Evolutionary conservation across 2,113 vertebrate species (phyloP).

Genomic region (Rattus rattus): DNA sequence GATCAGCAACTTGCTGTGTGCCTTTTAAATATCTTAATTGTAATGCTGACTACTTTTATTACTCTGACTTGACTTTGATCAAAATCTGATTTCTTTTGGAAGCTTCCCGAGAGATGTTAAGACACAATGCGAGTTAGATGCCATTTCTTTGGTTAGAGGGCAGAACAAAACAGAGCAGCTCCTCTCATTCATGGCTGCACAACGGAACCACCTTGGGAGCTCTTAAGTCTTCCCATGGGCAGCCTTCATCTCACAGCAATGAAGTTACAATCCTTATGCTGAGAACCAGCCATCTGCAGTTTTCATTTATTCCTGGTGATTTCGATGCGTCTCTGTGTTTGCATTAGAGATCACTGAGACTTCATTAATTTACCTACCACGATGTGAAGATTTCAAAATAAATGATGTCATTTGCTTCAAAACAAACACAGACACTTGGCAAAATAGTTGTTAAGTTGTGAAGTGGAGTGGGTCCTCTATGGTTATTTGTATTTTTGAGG

Average conservation of each 20-base stretch:
- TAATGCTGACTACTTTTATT: background rate
- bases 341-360: background rate
- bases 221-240: background rate
- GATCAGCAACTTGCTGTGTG: background rate
- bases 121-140: background rate
- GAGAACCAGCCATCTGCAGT: background rate
- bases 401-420: background rate
- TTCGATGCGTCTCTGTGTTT: background rate
- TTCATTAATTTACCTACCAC: background rate
- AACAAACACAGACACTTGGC: background rate
- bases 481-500: background rate
- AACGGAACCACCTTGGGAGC: background rate
- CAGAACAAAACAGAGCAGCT: background rate
- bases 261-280: background rate
- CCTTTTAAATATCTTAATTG: slow-evolving; percentile 31
- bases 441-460: background rate
- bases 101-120: slow-evolving; percentile 5
- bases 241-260: background rate
- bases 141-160: background rate
- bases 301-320: slow-evolving; percentile 17
- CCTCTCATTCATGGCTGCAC: background rate
- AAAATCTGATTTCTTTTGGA: slow-evolving; percentile 27
- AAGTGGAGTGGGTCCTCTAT: background rate
- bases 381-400: background rate
- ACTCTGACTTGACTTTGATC: background rate